Conservation (phyloP, 1,140 invertebrate genomes). For the Papilio machaon region DNA sequence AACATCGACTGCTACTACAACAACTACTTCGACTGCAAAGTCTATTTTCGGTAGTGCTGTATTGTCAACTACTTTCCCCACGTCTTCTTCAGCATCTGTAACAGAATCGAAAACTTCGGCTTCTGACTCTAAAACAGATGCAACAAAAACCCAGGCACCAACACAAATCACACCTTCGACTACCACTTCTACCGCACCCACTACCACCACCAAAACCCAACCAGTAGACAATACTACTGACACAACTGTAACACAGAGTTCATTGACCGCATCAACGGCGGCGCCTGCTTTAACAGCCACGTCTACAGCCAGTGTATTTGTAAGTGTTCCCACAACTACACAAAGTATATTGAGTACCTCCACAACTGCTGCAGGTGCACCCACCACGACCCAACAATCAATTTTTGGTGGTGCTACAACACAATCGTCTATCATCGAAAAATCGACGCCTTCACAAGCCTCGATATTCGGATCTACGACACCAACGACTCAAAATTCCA, state of each 20-base stretch:
- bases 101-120: background rate
- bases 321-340: slow-evolving; percentile 38
- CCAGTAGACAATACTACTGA: slow-evolving; percentile 39
- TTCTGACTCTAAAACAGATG: slow-evolving; percentile 33
- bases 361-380: slow-evolving; percentile 13
- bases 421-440: slow-evolving; percentile 41
- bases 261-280: slow-evolving; percentile 26
- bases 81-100: background rate
- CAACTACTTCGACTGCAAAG: slow-evolving; percentile 43
- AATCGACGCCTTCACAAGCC: slow-evolving; percentile 19
- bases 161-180: slow-evolving; percentile 35
- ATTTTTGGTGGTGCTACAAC: slow-evolving; percentile 42
- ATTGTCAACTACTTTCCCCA: slow-evolving; percentile 19
- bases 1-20: slow-evolving; percentile 41
- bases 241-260: slow-evolving; percentile 11
- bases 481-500: slow-evolving; percentile 38
- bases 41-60: slow-evolving; percentile 49
- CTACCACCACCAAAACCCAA: slow-evolving; percentile 27
- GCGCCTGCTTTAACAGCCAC: slow-evolving; percentile 35
- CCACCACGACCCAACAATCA: slow-evolving; percentile 4
- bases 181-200: slow-evolving; percentile 36
- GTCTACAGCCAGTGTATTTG: slow-evolving; percentile 42
- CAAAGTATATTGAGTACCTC: background rate
- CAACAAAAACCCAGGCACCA: slow-evolving; percentile 31
- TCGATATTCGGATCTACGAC: slow-evolving; percentile 43